phyloP scores from a whole-genome alignment of 2,113 vertebrate species.

The Syrrhaptes paradoxus region DNA sequence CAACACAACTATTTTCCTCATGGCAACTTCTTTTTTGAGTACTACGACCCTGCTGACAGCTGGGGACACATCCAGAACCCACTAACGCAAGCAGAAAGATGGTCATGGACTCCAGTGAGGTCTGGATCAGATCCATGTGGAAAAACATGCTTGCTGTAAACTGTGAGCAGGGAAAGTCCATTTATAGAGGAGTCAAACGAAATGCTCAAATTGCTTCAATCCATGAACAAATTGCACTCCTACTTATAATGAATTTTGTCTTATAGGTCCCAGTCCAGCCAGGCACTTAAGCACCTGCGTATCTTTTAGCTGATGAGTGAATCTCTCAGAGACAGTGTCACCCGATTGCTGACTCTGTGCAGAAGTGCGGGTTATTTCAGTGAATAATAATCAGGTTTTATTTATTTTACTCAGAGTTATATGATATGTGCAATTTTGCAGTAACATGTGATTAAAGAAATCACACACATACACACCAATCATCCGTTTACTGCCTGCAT shows the following conservation, averaged over 20 bases:
- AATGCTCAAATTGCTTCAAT: conserved; percentile 36
- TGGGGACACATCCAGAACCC: neutral
- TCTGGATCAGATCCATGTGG: neutral
- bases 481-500: neutral
- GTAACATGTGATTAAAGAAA: neutral
- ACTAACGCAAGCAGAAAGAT: neutral
- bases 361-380: neutral
- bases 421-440: neutral
- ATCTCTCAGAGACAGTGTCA: neutral
- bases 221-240: neutral
- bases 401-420: neutral
- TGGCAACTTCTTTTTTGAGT: neutral
- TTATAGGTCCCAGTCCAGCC: conserved; percentile 21
- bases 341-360: neutral
- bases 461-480: neutral
- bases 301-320: conserved; percentile 32
- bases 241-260: conserved; percentile 14
- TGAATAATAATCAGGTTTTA: neutral
- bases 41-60: fast-evolving
- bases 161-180: neutral
- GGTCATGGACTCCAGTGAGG: neutral
- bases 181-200: conserved; percentile 13
- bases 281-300: conserved; percentile 32
- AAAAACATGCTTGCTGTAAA: neutral
- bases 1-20: neutral